These are phyloP conservation scores for Lamellibrachia columna DNA, from an alignment of 2,888 invertebrate species.

Conservation along the genomic window DNA sequence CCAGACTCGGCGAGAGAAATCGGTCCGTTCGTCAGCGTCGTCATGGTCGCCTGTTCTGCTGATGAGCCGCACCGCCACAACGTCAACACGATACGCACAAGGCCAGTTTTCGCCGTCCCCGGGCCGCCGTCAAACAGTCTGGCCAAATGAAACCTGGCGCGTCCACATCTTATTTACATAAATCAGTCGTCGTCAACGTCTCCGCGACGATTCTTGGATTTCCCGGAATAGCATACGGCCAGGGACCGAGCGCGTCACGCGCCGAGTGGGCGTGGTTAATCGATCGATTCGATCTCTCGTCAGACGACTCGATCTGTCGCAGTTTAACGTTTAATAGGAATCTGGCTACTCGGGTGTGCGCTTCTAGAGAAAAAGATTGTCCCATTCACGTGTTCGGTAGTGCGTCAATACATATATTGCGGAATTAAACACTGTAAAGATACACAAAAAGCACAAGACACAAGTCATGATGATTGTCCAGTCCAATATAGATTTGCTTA, in stretches of 20 bases:
- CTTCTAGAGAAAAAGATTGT: not conserved
- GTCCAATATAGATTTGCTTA: too few relatives aligned
- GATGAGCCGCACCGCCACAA: not conserved
- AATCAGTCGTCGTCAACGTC: slow-evolving; percentile 10
- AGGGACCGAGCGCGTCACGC: not conserved
- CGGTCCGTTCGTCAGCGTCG: slow-evolving; percentile 12
- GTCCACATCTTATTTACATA: slow-evolving; percentile 16
- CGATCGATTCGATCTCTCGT: slow-evolving; percentile 7
- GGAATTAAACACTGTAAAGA: too few relatives aligned
- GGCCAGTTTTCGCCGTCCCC: not conserved
- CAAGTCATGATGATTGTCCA: too few relatives aligned
- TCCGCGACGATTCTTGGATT: not conserved
- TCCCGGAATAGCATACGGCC: slow-evolving; percentile 16
- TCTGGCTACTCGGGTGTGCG: not conserved
- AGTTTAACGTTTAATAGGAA: not conserved
- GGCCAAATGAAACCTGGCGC: slow-evolving; percentile 12
- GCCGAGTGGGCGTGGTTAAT: not conserved
- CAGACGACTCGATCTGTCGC: not conserved
- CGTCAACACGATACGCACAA: not conserved
- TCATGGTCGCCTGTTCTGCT: not conserved
- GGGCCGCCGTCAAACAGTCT: not conserved
- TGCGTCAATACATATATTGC: too few relatives aligned
- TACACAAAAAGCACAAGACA: too few relatives aligned
- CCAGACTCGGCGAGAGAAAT: not conserved
- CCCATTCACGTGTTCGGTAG: too few relatives aligned